Conservation (phyloP, 2,888 invertebrate genomes). For the Hydriomena furcata region DNA sequence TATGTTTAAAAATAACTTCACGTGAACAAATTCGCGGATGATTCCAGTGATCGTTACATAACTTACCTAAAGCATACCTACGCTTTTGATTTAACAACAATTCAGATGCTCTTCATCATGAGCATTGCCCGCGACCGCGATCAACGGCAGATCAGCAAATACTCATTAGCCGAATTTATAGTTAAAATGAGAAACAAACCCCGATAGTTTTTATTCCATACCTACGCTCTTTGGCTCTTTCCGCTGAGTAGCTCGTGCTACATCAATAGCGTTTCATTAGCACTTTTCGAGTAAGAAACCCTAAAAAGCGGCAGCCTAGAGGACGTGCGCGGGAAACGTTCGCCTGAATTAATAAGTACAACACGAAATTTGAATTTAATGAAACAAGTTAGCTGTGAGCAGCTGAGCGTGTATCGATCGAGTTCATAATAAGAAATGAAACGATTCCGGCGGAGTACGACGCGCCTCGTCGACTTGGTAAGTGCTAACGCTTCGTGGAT, state of each 20-base stretch:
- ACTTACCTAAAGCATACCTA: no score
- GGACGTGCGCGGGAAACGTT: slow-evolving; percentile 64
- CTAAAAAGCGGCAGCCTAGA: slow-evolving; percentile 21
- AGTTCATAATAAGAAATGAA: slow-evolving; percentile 55
- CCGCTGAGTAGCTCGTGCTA: slow-evolving; percentile 2
- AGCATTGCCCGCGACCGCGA: no score
- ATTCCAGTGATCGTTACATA: no score
- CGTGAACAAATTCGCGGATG: no score
- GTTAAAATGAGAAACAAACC: no score
- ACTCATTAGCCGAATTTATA: no score
- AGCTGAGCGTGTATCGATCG: slow-evolving; percentile 78
- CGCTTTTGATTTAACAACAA: no score
- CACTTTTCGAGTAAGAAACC: slow-evolving; percentile 35
- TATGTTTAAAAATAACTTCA: no score
- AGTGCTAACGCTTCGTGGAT: slow-evolving; percentile 31
- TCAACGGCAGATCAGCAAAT: no score
- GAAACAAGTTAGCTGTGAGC: slow-evolving; percentile 80
- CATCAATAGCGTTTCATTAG: slow-evolving; percentile 17
- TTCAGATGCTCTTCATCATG: no score
- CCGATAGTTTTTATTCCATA: no score
- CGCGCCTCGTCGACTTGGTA: slow-evolving; percentile 32
- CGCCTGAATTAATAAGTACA: slow-evolving; percentile 83
- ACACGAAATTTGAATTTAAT: slow-evolving; percentile 84
- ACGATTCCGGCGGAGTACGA: slow-evolving; percentile 29
- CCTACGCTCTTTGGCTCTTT: background rate